These are phyloP conservation scores for Pandemis heparana DNA, from an alignment of 2,888 invertebrate genomes.

Conservation along the genomic window DNA sequence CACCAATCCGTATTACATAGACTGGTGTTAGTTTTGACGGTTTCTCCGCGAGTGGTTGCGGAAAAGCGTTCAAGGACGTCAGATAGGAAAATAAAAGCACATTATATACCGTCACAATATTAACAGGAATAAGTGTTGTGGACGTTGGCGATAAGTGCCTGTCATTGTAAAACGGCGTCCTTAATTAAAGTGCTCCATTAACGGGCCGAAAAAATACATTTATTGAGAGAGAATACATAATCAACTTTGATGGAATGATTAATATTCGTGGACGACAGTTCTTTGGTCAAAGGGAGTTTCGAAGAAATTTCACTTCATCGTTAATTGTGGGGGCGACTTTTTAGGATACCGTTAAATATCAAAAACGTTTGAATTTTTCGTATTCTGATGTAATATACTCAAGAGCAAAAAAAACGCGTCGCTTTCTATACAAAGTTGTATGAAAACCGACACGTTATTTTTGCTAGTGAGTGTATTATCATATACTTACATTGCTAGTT, in stretches of 20 bases:
- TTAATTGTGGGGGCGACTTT: constrained; percentile 4
- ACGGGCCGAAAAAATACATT: constrained; percentile 43
- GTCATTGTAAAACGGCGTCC: constrained; percentile 51
- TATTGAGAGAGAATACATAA: constrained; percentile 45
- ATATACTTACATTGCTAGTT: too few species aligned
- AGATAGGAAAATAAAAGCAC: constrained; percentile 12
- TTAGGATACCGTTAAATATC: constrained; percentile 1
- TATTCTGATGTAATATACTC: background rate
- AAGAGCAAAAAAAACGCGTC: too few species aligned
- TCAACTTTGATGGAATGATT: constrained; percentile 44
- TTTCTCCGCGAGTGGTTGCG: background rate
- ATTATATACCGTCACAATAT: constrained; percentile 11
- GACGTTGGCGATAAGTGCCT: constrained; percentile 49
- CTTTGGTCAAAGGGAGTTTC: constrained; percentile 24
- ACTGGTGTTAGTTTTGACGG: too few species aligned
- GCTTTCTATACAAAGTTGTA: too few species aligned
- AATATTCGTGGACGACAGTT: constrained; percentile 34
- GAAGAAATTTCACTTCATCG: constrained; percentile 13
- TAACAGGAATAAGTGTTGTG: constrained; percentile 42
- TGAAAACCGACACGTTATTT: too few species aligned
- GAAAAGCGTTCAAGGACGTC: background rate
- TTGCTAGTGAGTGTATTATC: too few species aligned
- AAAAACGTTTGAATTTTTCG: background rate
- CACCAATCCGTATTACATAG: too few species aligned
- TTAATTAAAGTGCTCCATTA: constrained; percentile 50